Conservation (phyloP, 1,140 invertebrate species). For the Hirudo medicinalis region DNA sequence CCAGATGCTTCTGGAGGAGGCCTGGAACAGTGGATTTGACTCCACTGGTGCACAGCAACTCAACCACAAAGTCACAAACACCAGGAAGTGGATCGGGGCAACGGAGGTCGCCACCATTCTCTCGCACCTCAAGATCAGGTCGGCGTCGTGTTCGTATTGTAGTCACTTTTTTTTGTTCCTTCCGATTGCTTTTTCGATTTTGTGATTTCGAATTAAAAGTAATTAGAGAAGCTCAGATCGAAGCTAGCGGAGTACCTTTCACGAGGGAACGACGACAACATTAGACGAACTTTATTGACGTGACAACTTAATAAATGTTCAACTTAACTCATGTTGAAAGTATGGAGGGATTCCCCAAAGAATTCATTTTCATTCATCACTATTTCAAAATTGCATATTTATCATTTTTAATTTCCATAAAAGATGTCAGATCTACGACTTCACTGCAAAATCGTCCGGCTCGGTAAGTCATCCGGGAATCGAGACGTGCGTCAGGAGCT, state of each 20-base stretch:
- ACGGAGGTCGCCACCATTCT: slow-evolving; percentile 38
- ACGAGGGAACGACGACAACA: no score
- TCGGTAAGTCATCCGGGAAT: not conserved
- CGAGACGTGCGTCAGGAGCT: not conserved
- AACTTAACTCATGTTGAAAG: no score
- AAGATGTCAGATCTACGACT: slow-evolving; percentile 6
- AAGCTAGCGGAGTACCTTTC: no score
- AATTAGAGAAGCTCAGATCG: no score
- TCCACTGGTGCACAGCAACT: slow-evolving; percentile 66
- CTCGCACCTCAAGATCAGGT: slow-evolving; percentile 35
- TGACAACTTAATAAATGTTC: no score
- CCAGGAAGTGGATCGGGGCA: slow-evolving; percentile 80
- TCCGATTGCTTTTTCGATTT: not conserved
- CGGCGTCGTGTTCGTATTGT: slow-evolving; percentile 22
- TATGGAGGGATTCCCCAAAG: no score
- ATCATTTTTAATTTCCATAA: not conserved
- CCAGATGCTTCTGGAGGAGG: slow-evolving; percentile 67
- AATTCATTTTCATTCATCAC: not conserved
- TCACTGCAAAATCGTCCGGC: not conserved
- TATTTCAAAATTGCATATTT: not conserved
- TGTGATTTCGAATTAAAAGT: not conserved
- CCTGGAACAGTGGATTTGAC: slow-evolving; percentile 78
- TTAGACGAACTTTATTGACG: no score
- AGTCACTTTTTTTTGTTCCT: no score
- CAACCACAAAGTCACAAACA: slow-evolving; percentile 63